phyloP scores from a whole-genome alignment of 2,113 vertebrate species.

The Pampusana beccarii region DNA sequence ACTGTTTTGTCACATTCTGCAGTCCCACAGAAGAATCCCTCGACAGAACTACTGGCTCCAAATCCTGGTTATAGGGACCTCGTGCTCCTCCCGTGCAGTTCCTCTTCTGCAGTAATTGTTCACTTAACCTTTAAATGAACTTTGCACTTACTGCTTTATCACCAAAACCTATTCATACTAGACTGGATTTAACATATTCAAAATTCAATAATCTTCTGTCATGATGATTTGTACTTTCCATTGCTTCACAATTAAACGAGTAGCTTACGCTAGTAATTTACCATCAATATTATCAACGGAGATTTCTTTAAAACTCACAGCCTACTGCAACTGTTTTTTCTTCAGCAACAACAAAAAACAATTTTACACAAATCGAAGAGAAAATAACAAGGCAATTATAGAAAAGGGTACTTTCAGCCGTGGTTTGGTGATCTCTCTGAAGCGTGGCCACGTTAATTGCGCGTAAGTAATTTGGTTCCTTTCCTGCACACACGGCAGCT shows the following conservation, averaged over 20 bases:
- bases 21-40: neutral
- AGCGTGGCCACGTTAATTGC: neutral
- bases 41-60: neutral
- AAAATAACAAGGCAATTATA: conserved; percentile 11
- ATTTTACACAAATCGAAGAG: neutral
- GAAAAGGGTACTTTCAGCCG: neutral
- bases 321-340: neutral
- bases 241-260: neutral
- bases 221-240: neutral
- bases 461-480: conserved; percentile 2
- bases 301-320: neutral
- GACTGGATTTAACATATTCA: neutral
- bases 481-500: neutral
- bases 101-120: neutral
- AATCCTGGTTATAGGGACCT: neutral
- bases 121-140: neutral
- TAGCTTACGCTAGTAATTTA: neutral
- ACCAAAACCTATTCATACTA: neutral
- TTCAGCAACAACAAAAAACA: neutral
- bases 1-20: neutral
- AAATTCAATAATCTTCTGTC: neutral
- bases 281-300: neutral
- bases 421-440: neutral
- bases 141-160: neutral
- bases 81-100: neutral